Base-by-base conservation (phyloP, 92 coral and sea anemone genomes). In the Bergia sp. region DNA sequence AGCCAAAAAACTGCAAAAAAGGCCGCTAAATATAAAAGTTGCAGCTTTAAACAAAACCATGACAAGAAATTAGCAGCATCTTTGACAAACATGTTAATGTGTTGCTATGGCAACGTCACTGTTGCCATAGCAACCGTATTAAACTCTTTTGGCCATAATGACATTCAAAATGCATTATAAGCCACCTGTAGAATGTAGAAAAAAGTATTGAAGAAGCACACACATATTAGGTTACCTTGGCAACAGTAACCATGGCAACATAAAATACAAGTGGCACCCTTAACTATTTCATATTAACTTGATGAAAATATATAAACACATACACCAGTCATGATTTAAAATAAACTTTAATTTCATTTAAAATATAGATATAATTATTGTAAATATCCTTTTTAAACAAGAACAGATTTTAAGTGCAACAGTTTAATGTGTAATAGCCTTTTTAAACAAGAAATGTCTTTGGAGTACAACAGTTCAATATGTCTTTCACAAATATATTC, bases 211-310 rank as follows among this genome's bases (percentile, higher is more conserved):
- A 29, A 29, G 29, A 29, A 29, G 29, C 29, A 29, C 29, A 29
- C 29, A 29, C 29, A 29, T 72, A 29, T 72, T 72, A 15, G 76
- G 76, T 72, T 72, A 72, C 76, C 76, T 7, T 67, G 74, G 38
- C 74, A 67, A 67, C 74, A n/a, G 74, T 67, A n/a, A 5, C 74
- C 38, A 67, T 72, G 76, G 76, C 76, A 72, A 72, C 76, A 72
- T 12, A 36, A 13, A 13, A 13, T 21, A 57, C 10, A 15, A 55
- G 40, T 42, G 29, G 76, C 42, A 6, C 41, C 76, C 76, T 37
- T 72, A 72, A 72, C 40, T 5, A 72, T 2, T 72, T 72, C 8
- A 37, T 72, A 72, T 37, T 72, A 7, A 37, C 37, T 72, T 72
- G 76, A 72, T 1, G 37, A 3, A 15, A 72, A 72, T 4, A 37